Evolutionary conservation across 2,797 vertebrate species (phyloP), one percentile per base, ranked within the genome.

Genomic region (Manis pentadactyla): DNA sequence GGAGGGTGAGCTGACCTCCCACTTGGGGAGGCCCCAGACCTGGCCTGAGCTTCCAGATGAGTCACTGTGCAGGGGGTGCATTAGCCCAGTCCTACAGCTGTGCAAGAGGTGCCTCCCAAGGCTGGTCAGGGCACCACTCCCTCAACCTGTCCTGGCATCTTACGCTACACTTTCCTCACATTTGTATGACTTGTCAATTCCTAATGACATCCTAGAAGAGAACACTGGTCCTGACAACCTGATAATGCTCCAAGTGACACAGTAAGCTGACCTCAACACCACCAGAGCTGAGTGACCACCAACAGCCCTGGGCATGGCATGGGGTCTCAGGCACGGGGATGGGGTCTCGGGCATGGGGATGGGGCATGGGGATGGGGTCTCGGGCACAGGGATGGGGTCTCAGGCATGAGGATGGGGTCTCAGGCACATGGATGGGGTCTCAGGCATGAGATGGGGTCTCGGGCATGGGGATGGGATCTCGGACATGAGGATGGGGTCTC

Each of bases 131-230:
- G 18, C 21, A 34, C 39, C 4, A 1, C 12, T 11, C 51, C 55
- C 31, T 29, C 29, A 4, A 9, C 11, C 19, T 18, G 27, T 73
- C 39, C 69, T 42, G 71, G 27, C 15, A 4, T 21, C 29, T n/a
- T 27, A 3, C 0, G 17, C 5, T 5, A 17, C 0, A n/a, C 2
- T 14, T 73, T 15, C 19, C 7, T 4, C 12, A 5, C 61, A 8
- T 31, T 23, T 6, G 15, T 10, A 17, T 34, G 31, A 74, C 18
- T 49, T n/a, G 4, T 34, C 51, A 17, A 39, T 31, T 9, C 31
- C 31, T 37, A 61, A 0, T 29, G 63, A 46, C 19, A 10, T 59
- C 23, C 34, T 46, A n/a, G 69, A 49, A 61, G 13, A 74, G 55
- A 69, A 49, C 55, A 19, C 31, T 27, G 14, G 3, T 31, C 59